Base-by-base conservation (phyloP, 2,797 vertebrate species). In the Anolis apletophallus region DNA sequence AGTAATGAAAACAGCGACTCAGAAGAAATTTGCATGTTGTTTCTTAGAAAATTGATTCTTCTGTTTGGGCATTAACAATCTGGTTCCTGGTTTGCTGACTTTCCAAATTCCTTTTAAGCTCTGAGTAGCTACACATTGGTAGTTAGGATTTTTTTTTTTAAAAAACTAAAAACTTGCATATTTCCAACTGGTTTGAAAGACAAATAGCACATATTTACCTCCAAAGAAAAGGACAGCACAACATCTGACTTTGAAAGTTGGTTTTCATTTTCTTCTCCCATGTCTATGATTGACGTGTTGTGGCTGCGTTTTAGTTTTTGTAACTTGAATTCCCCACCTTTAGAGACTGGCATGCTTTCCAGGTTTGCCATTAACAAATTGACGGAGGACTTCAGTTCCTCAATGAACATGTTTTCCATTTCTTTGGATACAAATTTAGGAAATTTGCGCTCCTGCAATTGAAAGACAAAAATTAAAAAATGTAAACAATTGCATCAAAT, bases 311-410 rank as follows among this genome's bases (percentile, higher is more conserved):
- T 99, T 82, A 99, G 97, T 89, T 99, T 99, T 96, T 99, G 99
- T 64, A 99, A 97, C 94, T 99, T 99, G 96, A 99, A 99, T 93
- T 99, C 99, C 52, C 98, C 98, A 1, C 99, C 99, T 95, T 99
- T 99, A 85, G 99, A 99, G 85, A 99, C 98, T 0, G 99, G 99
- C 99, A 99, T 99, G 96, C 99, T 99, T 94, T 99, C 99, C 91
- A 99, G 91, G 95, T 99, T 99, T 71, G 98, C 99, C 99, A 99
- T 99, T 87, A 99, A 97, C 81, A 99, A 96, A 93, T 99, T 99
- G 88, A 99, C 98, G 0, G 99, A 99, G 0, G 99, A 99, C 81
- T 98, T 98, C 90, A 99, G 96, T 93, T 99, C 99, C 91, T 99
- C 99, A 0, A 99, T 98, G 95, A 95, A 99, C 98, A 99, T 98